Percentiles rank a stretch among this genome's conserved stretches.
Conservation (phyloP, 2,888 invertebrate species). For the Parasteatoda lunata region DNA sequence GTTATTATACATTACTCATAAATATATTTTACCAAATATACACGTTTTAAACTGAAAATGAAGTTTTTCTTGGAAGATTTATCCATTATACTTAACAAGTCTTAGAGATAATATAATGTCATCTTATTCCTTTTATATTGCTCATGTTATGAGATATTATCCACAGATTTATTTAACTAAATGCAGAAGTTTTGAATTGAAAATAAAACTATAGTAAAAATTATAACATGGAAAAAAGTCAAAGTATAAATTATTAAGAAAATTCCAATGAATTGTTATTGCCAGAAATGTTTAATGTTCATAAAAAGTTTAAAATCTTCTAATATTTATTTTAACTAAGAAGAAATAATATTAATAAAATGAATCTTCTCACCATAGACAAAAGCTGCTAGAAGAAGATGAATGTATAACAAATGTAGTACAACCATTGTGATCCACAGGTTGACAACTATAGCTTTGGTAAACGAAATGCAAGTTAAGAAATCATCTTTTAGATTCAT, state of each 20-base stretch:
- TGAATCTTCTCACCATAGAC: constrained; percentile 30
- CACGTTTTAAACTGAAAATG: too few species aligned
- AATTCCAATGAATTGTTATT: not conserved
- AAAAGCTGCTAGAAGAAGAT: constrained; percentile 9
- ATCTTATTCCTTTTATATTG: too few species aligned
- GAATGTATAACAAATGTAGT: constrained; percentile 13
- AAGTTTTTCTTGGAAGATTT: too few species aligned
- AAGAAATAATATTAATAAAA: not conserved
- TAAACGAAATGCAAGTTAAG: not conserved
- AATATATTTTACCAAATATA: too few species aligned
- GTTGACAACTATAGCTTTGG: constrained; percentile 9
- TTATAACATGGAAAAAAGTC: not conserved
- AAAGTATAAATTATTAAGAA: not conserved
- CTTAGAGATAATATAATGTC: too few species aligned
- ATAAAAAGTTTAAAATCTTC: not conserved
- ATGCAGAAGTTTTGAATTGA: too few species aligned
- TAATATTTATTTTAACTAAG: not conserved
- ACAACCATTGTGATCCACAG: constrained; percentile 18
- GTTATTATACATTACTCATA: too few species aligned
- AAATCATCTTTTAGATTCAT: constrained; percentile 7
- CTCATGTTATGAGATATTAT: too few species aligned
- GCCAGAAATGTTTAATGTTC: not conserved
- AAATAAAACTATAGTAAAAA: too few species aligned
- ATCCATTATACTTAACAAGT: too few species aligned
- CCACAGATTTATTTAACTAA: too few species aligned